phyloP scores from a whole-genome alignment of 2,113 vertebrate genomes.

The Lutjanus erythropterus region DNA sequence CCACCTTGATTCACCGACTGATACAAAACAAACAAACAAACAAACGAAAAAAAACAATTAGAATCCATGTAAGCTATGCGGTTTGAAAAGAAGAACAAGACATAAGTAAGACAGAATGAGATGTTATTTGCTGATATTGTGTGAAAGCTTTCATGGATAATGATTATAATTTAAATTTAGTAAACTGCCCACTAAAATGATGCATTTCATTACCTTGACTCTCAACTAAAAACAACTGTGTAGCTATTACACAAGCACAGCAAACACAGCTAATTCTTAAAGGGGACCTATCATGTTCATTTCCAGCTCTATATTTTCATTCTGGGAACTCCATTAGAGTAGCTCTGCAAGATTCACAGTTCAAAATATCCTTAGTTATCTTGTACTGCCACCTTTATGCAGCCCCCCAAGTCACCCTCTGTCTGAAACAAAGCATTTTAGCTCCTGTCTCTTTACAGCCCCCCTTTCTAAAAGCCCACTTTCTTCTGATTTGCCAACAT shows the following conservation, averaged over 20 bases:
- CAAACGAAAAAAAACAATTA: background rate
- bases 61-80: background rate
- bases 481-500: too few species aligned
- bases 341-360: too few species aligned
- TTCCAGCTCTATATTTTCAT: too few species aligned
- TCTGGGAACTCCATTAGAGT: too few species aligned
- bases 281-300: too few species aligned
- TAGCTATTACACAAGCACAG: background rate
- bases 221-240: background rate
- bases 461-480: too few species aligned
- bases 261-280: conserved; percentile 7
- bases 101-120: background rate
- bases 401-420: too few species aligned
- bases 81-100: background rate
- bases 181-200: background rate
- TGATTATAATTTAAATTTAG: background rate
- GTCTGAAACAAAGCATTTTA: too few species aligned
- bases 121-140: background rate
- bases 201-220: background rate
- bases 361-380: too few species aligned
- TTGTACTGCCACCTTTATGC: too few species aligned
- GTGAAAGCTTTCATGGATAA: background rate
- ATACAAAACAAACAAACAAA: conserved; percentile 14
- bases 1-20: conserved; percentile 90
- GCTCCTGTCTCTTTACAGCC: too few species aligned